Percentiles rank a stretch among this genome's conserved stretches.
phyloP scores from a whole-genome alignment of 1,140 invertebrate genomes.

The Drosophila chauvacae region DNA sequence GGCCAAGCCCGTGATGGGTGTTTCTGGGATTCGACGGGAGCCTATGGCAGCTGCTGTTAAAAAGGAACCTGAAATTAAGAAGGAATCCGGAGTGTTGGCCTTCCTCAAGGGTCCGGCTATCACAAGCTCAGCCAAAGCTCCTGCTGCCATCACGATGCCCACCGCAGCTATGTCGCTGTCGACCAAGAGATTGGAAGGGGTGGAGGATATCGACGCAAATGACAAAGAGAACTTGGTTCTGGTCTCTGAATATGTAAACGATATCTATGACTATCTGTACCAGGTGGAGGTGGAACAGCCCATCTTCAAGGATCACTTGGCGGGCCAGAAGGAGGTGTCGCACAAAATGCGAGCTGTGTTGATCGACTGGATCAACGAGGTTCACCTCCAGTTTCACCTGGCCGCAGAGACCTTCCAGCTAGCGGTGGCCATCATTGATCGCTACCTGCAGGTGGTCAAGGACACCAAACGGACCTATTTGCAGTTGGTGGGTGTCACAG shows the following conservation, averaged over 20 bases:
- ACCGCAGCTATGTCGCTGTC: constrained; percentile 38
- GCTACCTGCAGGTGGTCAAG: constrained; percentile 92
- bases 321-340: constrained; percentile 86
- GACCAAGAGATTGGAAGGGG: constrained; percentile 43
- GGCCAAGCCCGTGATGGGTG: constrained; percentile 52
- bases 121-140: not conserved
- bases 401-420: constrained; percentile 96
- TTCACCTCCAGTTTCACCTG: constrained; percentile 94
- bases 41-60: constrained; percentile 8
- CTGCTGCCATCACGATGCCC: not conserved
- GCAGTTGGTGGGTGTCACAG: constrained; percentile 95
- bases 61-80: constrained; percentile 38
- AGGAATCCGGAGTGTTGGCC: constrained; percentile 17
- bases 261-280: constrained; percentile 92
- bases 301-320: constrained; percentile 87
- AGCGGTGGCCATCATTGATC: constrained; percentile 94
- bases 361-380: constrained; percentile 97
- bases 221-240: constrained; percentile 90
- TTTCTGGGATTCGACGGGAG: constrained; percentile 26
- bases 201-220: constrained; percentile 90
- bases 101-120: constrained; percentile 4
- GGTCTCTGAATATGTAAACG: constrained; percentile 92
- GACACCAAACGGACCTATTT: constrained; percentile 87
- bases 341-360: constrained; percentile 94
- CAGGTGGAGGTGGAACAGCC: constrained; percentile 87